phyloP scores from a whole-genome alignment of 2,888 invertebrate genomes.

The Cephus rjabovi region DNA sequence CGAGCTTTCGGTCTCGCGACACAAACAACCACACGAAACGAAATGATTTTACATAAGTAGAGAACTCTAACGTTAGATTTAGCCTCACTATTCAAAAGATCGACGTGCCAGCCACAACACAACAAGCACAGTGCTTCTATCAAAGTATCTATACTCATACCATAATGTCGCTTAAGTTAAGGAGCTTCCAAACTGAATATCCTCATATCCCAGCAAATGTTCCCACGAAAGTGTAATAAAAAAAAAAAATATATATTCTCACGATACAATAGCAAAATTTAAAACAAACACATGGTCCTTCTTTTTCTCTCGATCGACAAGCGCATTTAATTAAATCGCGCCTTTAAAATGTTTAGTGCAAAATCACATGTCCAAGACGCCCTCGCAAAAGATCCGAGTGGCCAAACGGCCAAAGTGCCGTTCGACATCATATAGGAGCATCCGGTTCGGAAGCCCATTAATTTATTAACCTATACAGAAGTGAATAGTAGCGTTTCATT shows the following conservation, averaged over 20 bases:
- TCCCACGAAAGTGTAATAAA: not conserved
- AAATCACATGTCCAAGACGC: not conserved
- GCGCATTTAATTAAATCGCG: not conserved
- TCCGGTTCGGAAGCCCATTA: constrained; percentile 58
- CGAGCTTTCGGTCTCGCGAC: constrained; percentile 16
- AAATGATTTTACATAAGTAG: constrained; percentile 16
- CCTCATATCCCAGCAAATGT: not conserved
- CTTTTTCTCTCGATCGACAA: not conserved
- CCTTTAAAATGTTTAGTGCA: not conserved
- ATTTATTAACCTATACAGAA: constrained; percentile 60
- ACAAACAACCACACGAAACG: constrained; percentile 41
- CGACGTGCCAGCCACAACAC: constrained; percentile 47
- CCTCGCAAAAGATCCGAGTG: not conserved
- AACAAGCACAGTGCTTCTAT: constrained; percentile 53
- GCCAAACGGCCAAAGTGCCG: not conserved
- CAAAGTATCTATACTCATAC: constrained; percentile 42
- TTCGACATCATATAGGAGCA: constrained; percentile 26
- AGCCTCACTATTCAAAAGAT: constrained; percentile 31
- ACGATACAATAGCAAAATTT: not conserved
- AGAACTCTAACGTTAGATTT: constrained; percentile 13
- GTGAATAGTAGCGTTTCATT: constrained; percentile 35
- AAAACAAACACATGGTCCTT: not conserved
- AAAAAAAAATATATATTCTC: not conserved
- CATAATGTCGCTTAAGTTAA: constrained; percentile 47
- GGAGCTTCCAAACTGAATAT: constrained; percentile 51